A percentile compares a stretch with the other conserved stretches of the same genome.
Conservation (phyloP, 2,113 vertebrate genomes). For the Siphamia tubifer region DNA sequence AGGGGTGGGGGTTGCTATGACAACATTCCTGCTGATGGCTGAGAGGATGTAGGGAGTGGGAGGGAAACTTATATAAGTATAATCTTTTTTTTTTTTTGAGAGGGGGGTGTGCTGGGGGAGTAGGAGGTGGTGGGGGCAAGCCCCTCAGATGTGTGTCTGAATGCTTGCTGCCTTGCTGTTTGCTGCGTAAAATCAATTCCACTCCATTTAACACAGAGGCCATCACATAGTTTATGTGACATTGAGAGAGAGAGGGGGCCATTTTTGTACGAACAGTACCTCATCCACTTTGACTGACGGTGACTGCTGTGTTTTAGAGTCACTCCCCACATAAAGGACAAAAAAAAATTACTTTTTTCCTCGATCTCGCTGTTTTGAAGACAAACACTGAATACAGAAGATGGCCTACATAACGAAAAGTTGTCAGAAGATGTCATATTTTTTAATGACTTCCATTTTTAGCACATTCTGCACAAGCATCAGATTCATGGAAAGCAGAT, state of each 20-base stretch:
- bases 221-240: slow-evolving; percentile 62
- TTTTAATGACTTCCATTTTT: slow-evolving; percentile 41
- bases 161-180: slow-evolving; percentile 27
- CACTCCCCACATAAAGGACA: slow-evolving; percentile 7
- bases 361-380: slow-evolving; percentile 6
- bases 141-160: slow-evolving; percentile 64
- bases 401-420: slow-evolving; percentile 52
- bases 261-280: slow-evolving; percentile 3
- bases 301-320: slow-evolving; percentile 47
- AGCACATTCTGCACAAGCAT: slow-evolving; percentile 5
- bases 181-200: slow-evolving; percentile 68
- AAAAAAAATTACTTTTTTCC: not conserved
- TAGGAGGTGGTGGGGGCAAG: slow-evolving; percentile 6
- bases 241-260: slow-evolving; percentile 19
- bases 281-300: slow-evolving; percentile 19
- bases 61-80: slow-evolving; percentile 77
- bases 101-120: not conserved
- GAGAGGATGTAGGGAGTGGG: slow-evolving; percentile 63
- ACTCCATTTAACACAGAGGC: slow-evolving; percentile 65
- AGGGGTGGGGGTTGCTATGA: slow-evolving; percentile 69
- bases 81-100: slow-evolving; percentile 36
- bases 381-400: slow-evolving; percentile 21
- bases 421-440: slow-evolving; percentile 29
- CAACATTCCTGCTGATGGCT: slow-evolving; percentile 58
- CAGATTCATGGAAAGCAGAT: slow-evolving; percentile 26